Percentiles rank a stretch among this genome's conserved stretches.
Evolutionary conservation across 2,113 vertebrate species (phyloP).

Genomic region (Neolamprologus devosi): DNA sequence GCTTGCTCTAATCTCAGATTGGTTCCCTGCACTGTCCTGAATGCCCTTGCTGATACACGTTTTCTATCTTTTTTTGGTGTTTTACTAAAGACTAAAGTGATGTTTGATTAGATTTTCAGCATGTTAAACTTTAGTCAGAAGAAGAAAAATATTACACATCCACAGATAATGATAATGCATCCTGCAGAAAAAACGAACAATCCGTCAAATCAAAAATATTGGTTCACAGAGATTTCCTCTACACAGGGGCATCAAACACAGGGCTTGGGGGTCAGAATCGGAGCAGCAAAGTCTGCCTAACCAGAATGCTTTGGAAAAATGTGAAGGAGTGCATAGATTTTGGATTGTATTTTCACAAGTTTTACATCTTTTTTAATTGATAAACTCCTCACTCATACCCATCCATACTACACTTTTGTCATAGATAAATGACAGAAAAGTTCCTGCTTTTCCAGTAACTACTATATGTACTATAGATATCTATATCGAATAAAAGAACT

Average conservation of each 20-base stretch:
- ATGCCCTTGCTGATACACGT: not conserved
- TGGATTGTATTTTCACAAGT: not conserved
- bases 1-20: not conserved
- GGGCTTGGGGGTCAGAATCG: not conserved
- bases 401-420: not conserved
- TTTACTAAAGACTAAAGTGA: not conserved
- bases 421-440: not conserved
- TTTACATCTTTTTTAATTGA: not conserved
- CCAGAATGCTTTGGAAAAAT: not conserved
- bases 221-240: not conserved
- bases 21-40: not conserved
- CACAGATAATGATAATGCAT: not conserved
- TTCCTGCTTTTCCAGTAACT: not conserved
- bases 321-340: not conserved
- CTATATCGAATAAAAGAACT: rapidly evolving
- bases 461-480: not conserved
- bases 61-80: not conserved
- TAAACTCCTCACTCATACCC: not conserved
- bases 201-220: not conserved
- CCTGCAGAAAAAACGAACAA: not conserved
- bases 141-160: not conserved
- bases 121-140: not conserved
- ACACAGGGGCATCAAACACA: rapidly evolving
- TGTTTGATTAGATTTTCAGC: not conserved
- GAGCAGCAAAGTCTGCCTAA: rapidly evolving